Conservation (phyloP, 2,888 invertebrate genomes). For the Brachypterus glaber region DNA sequence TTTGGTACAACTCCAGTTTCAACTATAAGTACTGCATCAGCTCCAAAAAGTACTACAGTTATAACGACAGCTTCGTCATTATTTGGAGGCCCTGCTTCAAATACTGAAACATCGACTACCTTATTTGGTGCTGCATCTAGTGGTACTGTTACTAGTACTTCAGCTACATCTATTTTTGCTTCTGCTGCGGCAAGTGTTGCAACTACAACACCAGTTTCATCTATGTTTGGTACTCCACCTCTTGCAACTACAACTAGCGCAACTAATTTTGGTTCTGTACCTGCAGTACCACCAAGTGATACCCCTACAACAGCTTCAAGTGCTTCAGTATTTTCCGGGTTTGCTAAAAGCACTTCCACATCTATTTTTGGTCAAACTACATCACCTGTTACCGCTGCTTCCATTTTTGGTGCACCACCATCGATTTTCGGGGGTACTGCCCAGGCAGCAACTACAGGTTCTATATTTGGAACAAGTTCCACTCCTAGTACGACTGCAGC, state of each 20-base stretch:
- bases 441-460: constrained; percentile 24
- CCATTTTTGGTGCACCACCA: constrained; percentile 1
- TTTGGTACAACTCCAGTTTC: constrained; percentile 5
- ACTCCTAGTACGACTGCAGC: constrained; percentile 5
- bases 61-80: constrained; percentile 1
- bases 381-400: constrained; percentile 11
- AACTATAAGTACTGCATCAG: constrained; percentile 10
- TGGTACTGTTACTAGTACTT: constrained; percentile 10
- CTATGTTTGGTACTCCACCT: too few relatives aligned
- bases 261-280: constrained; percentile 9
- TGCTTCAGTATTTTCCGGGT: background rate
- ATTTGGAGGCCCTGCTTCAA: constrained; percentile 4
- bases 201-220: too few relatives aligned
- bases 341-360: constrained; percentile 13
- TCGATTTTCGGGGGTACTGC: background rate
- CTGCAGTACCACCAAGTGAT: constrained; percentile 9
- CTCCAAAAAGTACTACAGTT: constrained; percentile 6
- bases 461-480: constrained; percentile 16
- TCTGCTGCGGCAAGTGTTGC: constrained; percentile 10
- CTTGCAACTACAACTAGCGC: constrained; percentile 8
- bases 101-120: constrained; percentile 10
- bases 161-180: constrained; percentile 11
- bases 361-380: constrained; percentile 19
- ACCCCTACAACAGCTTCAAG: background rate
- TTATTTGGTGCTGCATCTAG: constrained; percentile 4